Conservation (phyloP, 2,888 invertebrate genomes). For the Sturmia bella region DNA sequence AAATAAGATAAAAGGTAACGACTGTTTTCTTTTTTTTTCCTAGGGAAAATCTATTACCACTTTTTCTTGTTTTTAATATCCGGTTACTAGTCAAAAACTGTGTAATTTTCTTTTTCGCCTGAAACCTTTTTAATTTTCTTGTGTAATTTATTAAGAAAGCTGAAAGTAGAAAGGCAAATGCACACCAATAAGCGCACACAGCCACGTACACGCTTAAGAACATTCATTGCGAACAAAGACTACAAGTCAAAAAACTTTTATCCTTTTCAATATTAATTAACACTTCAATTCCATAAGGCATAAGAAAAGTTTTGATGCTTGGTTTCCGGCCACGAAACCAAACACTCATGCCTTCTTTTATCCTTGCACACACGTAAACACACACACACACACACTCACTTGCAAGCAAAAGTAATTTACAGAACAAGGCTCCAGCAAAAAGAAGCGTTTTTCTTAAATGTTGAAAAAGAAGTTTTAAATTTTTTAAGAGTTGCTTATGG, state of each 20-base stretch:
- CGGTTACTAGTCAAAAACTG: conserved; percentile 52
- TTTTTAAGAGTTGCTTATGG: conserved; percentile 37
- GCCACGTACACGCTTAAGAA: background rate
- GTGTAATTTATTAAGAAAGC: conserved; percentile 16
- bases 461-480: conserved; percentile 34
- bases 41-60: conserved; percentile 40
- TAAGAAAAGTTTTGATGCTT: conserved; percentile 68
- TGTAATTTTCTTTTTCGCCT: conserved; percentile 35
- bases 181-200: background rate
- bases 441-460: conserved; percentile 8
- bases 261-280: conserved; percentile 81
- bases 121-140: conserved; percentile 49
- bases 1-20: conserved; percentile 6
- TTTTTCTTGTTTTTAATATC: conserved; percentile 73
- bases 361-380: background rate
- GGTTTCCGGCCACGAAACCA: conserved; percentile 65
- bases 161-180: background rate
- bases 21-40: background rate
- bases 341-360: background rate
- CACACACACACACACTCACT: background rate
- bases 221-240: conserved; percentile 24
- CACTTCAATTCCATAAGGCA: conserved; percentile 79
- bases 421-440: conserved; percentile 5
- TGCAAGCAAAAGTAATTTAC: conserved; percentile 20
- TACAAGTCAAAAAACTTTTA: conserved; percentile 77